Evolutionary conservation across 2,113 vertebrate species (phyloP), one percentile per base, ranked within the genome.

Genomic region (Actenoides lindsayi): DNA sequence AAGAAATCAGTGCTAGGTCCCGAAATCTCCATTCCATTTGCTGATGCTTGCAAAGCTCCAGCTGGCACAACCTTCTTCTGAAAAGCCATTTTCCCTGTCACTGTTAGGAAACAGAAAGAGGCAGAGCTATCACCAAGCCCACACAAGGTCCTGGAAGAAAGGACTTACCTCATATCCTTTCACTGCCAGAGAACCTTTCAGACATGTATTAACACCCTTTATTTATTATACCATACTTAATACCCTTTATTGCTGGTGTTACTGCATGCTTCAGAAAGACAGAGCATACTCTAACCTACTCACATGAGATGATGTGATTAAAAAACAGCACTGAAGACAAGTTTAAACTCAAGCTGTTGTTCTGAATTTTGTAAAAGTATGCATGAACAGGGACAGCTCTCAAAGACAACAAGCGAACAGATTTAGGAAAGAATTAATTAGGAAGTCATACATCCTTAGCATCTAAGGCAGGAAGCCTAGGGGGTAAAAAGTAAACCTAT

Each of bases 71-170:
- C 59, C 25, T 64, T 20, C 60, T 69, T 41, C 62, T 64, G 62
- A 82, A 93, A 90, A 92, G 67, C 62, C 42, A n/a, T 73, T 95
- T 88, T 41, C 76, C 51, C 78, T 60, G 31, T 53, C 82, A 83
- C 53, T 73, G 41, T 35, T 16, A 85, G 75, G 75, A 85, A 94
- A 77, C 0, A 2, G 65, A 65, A 89, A 63, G 42, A 80, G 54
- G 79, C 41, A 62, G 31, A 62, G 68, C 71, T 90, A 67, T 70
- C 92, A 90, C 68, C 1, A 5, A 69, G 44, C 27, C 53, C 30
- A 44, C 1, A 1, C 6, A 31, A 80, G 54, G 59, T 57, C 79
- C 79, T 86, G 37, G 44, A 90, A 82, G 85, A 42, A 93, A 63
- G 59, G 59, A 74, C 63, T 86, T 82, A 35, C 44, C 71, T 86